phyloP scores from a whole-genome alignment of 1,140 invertebrate genomes.

The Reticulitermes speratus region DNA sequence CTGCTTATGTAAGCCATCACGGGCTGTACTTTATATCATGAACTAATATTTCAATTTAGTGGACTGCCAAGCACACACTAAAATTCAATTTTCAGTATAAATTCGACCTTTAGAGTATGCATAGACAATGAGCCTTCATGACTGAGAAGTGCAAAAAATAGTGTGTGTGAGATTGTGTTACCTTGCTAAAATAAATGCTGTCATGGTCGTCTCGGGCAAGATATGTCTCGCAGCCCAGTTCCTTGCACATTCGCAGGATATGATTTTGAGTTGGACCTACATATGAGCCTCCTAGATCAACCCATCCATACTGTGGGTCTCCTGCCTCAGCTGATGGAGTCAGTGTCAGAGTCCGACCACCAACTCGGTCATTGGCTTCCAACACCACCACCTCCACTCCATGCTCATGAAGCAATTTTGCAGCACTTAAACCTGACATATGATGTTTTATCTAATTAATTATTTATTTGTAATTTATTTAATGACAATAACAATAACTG shows the following conservation, averaged over 20 bases:
- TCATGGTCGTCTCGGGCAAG: not conserved
- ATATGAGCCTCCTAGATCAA: conserved; percentile 42
- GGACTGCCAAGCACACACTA: too few relatives aligned
- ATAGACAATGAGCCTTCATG: too few relatives aligned
- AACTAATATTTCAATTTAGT: too few relatives aligned
- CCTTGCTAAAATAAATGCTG: conserved; percentile 36
- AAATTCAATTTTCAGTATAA: too few relatives aligned
- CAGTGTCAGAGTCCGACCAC: conserved; percentile 40
- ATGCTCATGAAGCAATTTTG: conserved; percentile 30
- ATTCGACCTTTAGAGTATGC: too few relatives aligned
- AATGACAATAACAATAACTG: too few relatives aligned
- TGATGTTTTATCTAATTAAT: too few relatives aligned
- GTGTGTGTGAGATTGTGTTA: not conserved
- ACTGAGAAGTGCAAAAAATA: too few relatives aligned
- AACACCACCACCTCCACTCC: conserved; percentile 36
- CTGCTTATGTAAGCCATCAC: too few relatives aligned
- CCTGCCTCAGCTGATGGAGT: not conserved
- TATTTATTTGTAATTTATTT: too few relatives aligned
- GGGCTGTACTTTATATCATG: too few relatives aligned
- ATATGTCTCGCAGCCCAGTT: conserved; percentile 40
- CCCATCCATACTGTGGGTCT: conserved; percentile 34
- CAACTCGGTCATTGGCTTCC: conserved; percentile 39
- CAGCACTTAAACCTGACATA: conserved; percentile 35
- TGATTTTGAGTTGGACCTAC: conserved; percentile 40
- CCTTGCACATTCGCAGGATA: conserved; percentile 38